phyloP scores from a whole-genome alignment of 2,888 invertebrate species.

The Prosopocoilus inquinatus region DNA sequence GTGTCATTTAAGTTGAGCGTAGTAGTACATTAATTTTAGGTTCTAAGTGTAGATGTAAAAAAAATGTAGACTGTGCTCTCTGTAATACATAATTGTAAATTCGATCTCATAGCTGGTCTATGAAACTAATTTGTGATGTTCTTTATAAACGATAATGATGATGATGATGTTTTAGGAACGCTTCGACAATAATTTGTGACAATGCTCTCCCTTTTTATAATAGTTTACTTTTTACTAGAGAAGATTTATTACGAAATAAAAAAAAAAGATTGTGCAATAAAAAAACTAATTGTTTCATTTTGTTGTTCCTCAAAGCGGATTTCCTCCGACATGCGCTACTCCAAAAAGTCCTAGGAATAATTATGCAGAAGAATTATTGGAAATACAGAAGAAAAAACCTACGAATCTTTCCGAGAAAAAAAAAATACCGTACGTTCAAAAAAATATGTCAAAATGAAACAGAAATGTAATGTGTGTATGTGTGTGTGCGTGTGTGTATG shows the following conservation, averaged over 20 bases:
- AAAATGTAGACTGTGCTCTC: slow-evolving; percentile 13
- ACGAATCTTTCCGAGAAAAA: too few species aligned
- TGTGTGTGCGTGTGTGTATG: too few species aligned
- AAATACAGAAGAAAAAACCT: too few species aligned
- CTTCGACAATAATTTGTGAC: slow-evolving; percentile 40
- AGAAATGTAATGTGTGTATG: too few species aligned
- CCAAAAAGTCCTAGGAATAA: too few species aligned
- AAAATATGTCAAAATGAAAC: too few species aligned
- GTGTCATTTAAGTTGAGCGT: too few species aligned
- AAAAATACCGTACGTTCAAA: too few species aligned
- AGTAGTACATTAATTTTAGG: not conserved
- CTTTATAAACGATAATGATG: slow-evolving; percentile 21
- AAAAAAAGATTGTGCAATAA: slow-evolving; percentile 15
- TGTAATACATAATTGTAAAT: slow-evolving; percentile 16
- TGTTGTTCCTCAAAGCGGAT: too few species aligned
- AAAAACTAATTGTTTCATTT: slow-evolving; percentile 4
- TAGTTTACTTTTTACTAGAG: slow-evolving; percentile 21
- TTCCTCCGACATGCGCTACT: too few species aligned
- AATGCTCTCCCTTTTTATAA: slow-evolving; percentile 38
- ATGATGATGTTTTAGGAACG: slow-evolving; percentile 26
- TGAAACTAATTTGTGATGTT: slow-evolving; percentile 38
- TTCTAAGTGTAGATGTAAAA: not conserved
- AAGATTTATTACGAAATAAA: slow-evolving; percentile 21
- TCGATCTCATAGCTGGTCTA: slow-evolving; percentile 36
- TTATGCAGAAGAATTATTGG: too few species aligned